These are phyloP conservation scores for Anoplopoma fimbria DNA, from an alignment of 2,113 vertebrate genomes.

Conservation along the genomic window DNA sequence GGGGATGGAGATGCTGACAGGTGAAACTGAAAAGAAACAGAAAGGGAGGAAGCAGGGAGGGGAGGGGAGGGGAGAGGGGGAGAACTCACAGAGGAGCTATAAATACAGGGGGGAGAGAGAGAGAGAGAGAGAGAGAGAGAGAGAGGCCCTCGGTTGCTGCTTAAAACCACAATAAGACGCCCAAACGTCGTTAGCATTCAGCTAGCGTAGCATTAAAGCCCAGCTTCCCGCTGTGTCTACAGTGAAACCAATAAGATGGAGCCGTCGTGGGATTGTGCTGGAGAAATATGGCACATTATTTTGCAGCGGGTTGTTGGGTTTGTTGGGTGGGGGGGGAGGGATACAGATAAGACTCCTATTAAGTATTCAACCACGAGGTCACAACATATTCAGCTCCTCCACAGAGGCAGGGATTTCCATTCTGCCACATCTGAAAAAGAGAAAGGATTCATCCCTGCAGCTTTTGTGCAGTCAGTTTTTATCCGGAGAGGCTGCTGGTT, in stretches of 20 bases:
- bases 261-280: constrained; percentile 69
- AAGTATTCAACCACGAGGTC: constrained; percentile 68
- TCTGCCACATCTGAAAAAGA: constrained; percentile 52
- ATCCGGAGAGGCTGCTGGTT: constrained; percentile 51
- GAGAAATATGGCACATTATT: constrained; percentile 67
- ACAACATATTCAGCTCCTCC: constrained; percentile 63
- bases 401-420: constrained; percentile 66
- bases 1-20: constrained; percentile 64
- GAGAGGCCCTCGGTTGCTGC: constrained; percentile 29
- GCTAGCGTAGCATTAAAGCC: constrained; percentile 47
- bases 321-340: neutral
- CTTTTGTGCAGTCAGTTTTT: constrained; percentile 65
- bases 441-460: constrained; percentile 69
- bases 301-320: constrained; percentile 5
- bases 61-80: neutral
- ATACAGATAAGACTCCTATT: constrained; percentile 68
- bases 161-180: constrained; percentile 59
- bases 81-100: constrained; percentile 48
- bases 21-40: constrained; percentile 52
- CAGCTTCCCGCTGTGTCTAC: constrained; percentile 63
- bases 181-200: constrained; percentile 75
- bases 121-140: neutral
- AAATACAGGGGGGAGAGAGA: constrained; percentile 47
- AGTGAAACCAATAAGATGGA: constrained; percentile 76
- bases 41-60: neutral